Conservation (phyloP, 2,113 vertebrate species). For the Gila orcuttii region DNA sequence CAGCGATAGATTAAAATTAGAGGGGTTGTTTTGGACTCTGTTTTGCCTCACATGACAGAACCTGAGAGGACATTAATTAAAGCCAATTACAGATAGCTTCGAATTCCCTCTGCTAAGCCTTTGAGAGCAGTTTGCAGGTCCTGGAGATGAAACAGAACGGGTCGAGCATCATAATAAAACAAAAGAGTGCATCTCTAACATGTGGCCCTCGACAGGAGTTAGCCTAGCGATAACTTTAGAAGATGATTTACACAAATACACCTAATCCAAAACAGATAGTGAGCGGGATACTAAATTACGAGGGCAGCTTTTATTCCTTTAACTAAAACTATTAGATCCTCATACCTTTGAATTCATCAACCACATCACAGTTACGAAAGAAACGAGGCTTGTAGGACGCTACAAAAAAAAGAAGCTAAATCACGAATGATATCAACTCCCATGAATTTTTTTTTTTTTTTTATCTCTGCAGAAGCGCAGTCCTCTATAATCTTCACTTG, state of each 20-base stretch:
- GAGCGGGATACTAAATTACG: conserved; percentile 33
- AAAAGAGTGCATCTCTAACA: not conserved
- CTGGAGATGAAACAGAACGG: not conserved
- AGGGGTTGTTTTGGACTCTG: conserved; percentile 14
- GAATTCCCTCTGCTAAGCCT: conserved; percentile 30
- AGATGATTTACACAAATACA: conserved; percentile 40
- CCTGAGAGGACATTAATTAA: conserved; percentile 33
- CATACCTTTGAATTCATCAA: not conserved
- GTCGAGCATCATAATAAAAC: not conserved
- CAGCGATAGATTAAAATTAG: not conserved
- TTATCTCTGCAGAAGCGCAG: conserved; percentile 42
- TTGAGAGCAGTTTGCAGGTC: conserved; percentile 15
- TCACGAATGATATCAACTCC: conserved; percentile 26
- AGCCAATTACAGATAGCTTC: conserved; percentile 39
- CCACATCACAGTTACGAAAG: not conserved
- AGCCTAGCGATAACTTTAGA: not conserved
- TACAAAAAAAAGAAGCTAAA: conserved; percentile 31
- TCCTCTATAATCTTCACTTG: conserved; percentile 42
- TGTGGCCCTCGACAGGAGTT: not conserved
- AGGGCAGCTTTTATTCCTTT: conserved; percentile 37
- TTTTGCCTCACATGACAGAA: conserved; percentile 41
- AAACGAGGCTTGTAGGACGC: not conserved
- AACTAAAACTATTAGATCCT: not conserved
- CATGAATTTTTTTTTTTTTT: conserved; percentile 45
- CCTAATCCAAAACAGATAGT: conserved; percentile 38